phyloP scores from a whole-genome alignment of 2,113 vertebrate species.

The Paradisaea rubra region DNA sequence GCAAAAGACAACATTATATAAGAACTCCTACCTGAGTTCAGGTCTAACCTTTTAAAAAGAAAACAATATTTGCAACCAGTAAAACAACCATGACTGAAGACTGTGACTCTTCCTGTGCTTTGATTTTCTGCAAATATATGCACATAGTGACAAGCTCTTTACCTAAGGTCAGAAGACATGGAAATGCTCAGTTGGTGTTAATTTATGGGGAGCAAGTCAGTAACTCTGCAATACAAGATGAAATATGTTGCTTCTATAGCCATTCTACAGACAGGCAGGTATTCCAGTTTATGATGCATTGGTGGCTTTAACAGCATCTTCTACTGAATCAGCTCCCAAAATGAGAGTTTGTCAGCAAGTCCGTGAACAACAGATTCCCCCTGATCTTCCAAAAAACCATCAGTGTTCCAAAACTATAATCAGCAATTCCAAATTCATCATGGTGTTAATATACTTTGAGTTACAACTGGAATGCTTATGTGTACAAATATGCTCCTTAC shows the following conservation, averaged over 20 bases:
- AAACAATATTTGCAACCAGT: neutral
- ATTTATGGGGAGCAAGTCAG: neutral
- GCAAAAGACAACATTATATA: neutral
- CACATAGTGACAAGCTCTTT: neutral
- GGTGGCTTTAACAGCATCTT: neutral
- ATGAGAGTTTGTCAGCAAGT: neutral
- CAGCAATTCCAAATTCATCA: neutral
- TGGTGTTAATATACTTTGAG: neutral
- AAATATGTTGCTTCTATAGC: neutral
- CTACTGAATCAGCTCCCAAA: neutral
- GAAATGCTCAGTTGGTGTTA: neutral
- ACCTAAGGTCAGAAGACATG: neutral
- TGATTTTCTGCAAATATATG: neutral
- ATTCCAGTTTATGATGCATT: neutral
- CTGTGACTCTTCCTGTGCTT: neutral
- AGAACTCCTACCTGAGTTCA: neutral
- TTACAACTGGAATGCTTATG: neutral
- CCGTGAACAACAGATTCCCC: rapidly evolving
- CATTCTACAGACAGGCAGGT: neutral
- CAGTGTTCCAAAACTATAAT: neutral
- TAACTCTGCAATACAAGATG: neutral
- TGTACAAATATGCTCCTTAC: neutral
- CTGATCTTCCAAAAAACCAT: neutral
- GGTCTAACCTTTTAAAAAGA: neutral
- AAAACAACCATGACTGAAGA: neutral